These are phyloP conservation scores for Agelas oroides DNA, from an alignment of 37 sponge, comb jelly and placozoan genomes.

Conservation along the genomic window DNA sequence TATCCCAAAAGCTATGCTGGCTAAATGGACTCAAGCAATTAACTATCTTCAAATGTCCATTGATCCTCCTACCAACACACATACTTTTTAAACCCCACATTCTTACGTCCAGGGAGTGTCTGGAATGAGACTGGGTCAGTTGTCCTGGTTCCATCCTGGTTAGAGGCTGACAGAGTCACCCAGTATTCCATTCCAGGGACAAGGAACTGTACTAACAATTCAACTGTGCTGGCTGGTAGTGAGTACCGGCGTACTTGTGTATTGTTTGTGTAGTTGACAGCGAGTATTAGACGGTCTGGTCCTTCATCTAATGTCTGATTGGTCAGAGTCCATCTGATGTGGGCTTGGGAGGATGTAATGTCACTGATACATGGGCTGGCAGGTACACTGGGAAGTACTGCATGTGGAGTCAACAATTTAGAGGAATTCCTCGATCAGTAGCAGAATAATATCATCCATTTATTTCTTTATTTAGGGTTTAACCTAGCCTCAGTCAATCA, in stretches of 20 bases:
- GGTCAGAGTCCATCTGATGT: not conserved
- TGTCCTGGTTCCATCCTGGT: not conserved
- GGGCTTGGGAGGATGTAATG: not conserved
- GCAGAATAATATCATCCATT: no score
- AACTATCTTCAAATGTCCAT: no score
- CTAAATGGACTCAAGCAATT: no score
- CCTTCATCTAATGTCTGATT: constrained; percentile 7
- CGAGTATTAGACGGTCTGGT: not conserved
- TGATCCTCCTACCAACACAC: no score
- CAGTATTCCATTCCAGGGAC: not conserved
- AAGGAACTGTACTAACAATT: not conserved
- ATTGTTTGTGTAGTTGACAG: not conserved
- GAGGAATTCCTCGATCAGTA: no score
- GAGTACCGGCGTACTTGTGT: not conserved
- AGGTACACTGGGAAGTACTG: not conserved
- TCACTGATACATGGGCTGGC: not conserved
- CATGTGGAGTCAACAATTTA: no score
- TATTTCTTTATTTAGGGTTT: no score
- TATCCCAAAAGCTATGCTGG: no score
- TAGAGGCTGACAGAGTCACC: not conserved
- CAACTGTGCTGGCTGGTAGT: not conserved
- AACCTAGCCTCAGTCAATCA: no score
- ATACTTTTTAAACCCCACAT: no score
- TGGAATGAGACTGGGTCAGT: not conserved
- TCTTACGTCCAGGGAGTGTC: no score